Base-by-base conservation (phyloP, 2,797 vertebrate genomes). In the Cossypha heuglini region DNA sequence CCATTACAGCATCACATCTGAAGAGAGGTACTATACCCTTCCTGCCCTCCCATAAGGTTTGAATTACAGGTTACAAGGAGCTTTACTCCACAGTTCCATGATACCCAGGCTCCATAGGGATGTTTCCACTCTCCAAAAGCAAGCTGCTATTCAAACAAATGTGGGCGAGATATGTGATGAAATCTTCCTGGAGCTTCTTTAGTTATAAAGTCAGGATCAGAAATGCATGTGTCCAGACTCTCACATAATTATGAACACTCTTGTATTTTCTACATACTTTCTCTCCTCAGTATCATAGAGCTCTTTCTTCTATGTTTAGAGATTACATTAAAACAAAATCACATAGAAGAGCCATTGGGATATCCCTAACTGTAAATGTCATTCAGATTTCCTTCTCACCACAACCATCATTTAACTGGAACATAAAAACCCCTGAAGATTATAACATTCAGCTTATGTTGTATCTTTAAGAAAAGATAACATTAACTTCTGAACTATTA, bases 1-100 rank as follows among this genome's bases (percentile, higher is more conserved):
- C 6, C 31, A 6, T 16, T 67, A 25, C 15, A 61, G 0, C 16
- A 62, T 2, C 21, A 0, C 14, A 11, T 9, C 35, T 45, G 10
- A 33, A 29, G 29, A 57, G 54, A 79, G 37, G 12, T 10, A 7
- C 2, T 22, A 15, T 10, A 8, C 11, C 37, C 25, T 38, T 46
- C 25, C 45, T 40, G 31, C 6, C 15, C 31, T 26, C 5, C 3
- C 6, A 16, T 1, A 19, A 43, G 18, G 13, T 33, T 17, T 45
- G 29, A 64, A 48, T 7, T 38, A 37, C 3, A 3, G 29, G 3
- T 48, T 63, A 73, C 25, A 28, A 40, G 45, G 14, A 66, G 3
- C 15, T 64, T 72, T 55, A 26, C 11, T 57, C 33, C 43, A 16
- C 37, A 42, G 37, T 26, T 64, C 46, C 17, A 25, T 9, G 24